Evolutionary conservation across 2,113 vertebrate species (phyloP).

Genomic region (Rhabdornis inornatus): DNA sequence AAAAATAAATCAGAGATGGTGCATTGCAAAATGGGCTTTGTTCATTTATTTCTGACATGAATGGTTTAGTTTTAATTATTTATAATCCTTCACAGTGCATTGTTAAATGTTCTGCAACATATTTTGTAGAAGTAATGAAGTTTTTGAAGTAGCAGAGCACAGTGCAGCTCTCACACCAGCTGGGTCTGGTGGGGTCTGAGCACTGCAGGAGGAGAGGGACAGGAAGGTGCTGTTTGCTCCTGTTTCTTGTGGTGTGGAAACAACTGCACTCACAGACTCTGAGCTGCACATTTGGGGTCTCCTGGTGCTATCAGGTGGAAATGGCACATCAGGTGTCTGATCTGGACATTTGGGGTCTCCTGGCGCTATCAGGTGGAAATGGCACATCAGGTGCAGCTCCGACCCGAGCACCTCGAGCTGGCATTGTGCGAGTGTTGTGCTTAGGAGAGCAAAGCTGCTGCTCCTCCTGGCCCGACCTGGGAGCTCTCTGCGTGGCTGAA

Average conservation of each 20-base stretch:
- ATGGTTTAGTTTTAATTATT: slow-evolving; percentile 65
- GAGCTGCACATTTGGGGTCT: background rate
- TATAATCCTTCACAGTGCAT: slow-evolving; percentile 38
- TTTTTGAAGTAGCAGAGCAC: background rate
- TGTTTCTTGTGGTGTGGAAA: background rate
- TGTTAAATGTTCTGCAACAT: slow-evolving; percentile 35
- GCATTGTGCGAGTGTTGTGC: background rate
- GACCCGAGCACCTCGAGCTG: background rate
- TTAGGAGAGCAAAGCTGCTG: background rate
- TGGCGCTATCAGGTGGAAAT: too few relatives aligned
- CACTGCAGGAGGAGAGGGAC: background rate
- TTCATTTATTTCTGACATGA: slow-evolving; percentile 66
- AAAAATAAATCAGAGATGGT: slow-evolving; percentile 56
- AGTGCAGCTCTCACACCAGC: background rate
- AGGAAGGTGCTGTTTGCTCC: background rate
- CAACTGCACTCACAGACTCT: background rate
- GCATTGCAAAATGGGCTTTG: slow-evolving; percentile 49
- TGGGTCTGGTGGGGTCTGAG: background rate
- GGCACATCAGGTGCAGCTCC: background rate
- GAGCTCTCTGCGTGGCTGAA: background rate
- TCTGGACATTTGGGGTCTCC: background rate
- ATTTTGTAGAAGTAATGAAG: slow-evolving; percentile 35
- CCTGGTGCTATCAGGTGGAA: background rate
- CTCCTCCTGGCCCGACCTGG: background rate
- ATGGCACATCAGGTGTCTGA: background rate